Evolutionary conservation across 2,113 vertebrate species (phyloP).

Genomic region (Cynocephalus volans): DNA sequence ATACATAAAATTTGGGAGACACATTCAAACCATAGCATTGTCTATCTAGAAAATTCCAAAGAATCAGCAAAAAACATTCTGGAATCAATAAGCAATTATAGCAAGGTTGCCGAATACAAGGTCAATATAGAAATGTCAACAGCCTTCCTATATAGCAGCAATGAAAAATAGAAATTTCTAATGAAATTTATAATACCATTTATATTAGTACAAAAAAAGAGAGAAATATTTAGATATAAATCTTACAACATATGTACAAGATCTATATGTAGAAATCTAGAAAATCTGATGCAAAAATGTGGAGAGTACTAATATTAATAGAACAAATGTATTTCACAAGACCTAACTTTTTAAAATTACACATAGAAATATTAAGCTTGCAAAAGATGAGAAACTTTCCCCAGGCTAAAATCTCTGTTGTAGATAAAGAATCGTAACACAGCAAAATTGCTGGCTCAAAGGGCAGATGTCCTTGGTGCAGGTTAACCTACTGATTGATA

Average conservation of each 20-base stretch:
- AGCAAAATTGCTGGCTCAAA: too few relatives aligned
- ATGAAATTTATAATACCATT: not conserved
- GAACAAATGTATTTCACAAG: too few relatives aligned
- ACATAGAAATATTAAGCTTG: too few relatives aligned
- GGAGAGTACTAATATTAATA: too few relatives aligned
- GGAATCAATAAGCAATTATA: not conserved
- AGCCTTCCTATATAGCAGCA: not conserved
- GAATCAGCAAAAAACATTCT: not conserved
- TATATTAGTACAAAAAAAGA: not conserved
- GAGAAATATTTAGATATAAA: not conserved
- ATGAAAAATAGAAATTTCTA: constrained; percentile 10
- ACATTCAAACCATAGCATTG: too few relatives aligned
- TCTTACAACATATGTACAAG: not conserved
- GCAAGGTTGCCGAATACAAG: not conserved
- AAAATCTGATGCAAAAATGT: not conserved
- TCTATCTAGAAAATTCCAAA: not conserved
- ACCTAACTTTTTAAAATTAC: too few relatives aligned
- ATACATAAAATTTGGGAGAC: too few relatives aligned
- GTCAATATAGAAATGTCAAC: not conserved
- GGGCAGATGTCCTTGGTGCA: too few relatives aligned
- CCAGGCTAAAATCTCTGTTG: too few relatives aligned
- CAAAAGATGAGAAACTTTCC: too few relatives aligned
- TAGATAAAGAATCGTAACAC: too few relatives aligned
- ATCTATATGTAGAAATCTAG: not conserved
- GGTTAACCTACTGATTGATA: too few relatives aligned